Base-by-base conservation (phyloP, 2,113 vertebrate genomes). In the Galemys pyrenaicus region DNA sequence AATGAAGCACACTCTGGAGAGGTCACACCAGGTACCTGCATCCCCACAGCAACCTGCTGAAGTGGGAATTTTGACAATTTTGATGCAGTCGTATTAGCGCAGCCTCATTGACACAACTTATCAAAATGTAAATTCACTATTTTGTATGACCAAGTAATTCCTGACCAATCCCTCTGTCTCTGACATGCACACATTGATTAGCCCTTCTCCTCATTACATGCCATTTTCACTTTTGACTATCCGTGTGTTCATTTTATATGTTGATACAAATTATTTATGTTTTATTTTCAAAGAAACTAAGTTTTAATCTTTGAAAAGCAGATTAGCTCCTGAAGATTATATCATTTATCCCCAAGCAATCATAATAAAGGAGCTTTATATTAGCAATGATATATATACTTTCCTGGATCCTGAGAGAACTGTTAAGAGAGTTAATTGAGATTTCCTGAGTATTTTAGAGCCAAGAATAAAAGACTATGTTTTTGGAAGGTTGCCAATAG, bases 401-500 rank as follows among this genome's bases (percentile, higher is more conserved):
- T 71, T 26, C 3, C 30, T 41, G 51, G 64, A 51, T 85, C 44
- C 0, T 68, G 11, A 90, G 71, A 91, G 9, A 35, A 65, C 15
- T 44, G 10, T 75, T 56, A 60, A 60, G 13, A 95, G 58, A 92
- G 19, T 60, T 74, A 54, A 62, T 2, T 62, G 62, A 56, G 24
- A 79, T 58, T 78, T 84, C 60, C 70, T 84, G 24, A 24, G 10
- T 16, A 71, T 44, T 83, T 74, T 44, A 24, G 24, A 95, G 83
- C 35, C 37, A 30, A 94, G 37, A 88, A 73, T 56, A 91, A 95
- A 32, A 26, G 46, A 92, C 35, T 60, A 46, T 30, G 75, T 70
- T 91, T n/a, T 93, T 93, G 56, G 62, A 94, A 93, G 49, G 1
- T 22, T 90, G 28, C 32, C 82, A 78, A 81, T 89, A 90, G 22